Evolutionary conservation across 2,888 invertebrate species (phyloP).

Genomic region (Tetrapedia diversipes): DNA sequence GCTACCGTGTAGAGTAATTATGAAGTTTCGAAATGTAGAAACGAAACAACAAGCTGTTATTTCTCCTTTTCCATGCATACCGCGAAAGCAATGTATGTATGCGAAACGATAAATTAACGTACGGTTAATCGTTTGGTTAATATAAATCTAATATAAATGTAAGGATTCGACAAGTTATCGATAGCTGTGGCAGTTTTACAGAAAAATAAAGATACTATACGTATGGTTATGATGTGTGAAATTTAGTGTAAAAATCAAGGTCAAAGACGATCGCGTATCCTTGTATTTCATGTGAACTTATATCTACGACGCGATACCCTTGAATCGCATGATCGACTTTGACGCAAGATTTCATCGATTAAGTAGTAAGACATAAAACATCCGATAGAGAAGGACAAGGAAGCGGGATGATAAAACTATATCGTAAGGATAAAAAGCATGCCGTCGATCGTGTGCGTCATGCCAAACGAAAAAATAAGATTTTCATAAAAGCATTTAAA

Average conservation of each 20-base stretch:
- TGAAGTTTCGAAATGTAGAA: background rate
- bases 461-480: constrained; percentile 65
- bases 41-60: background rate
- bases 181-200: background rate
- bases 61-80: constrained; percentile 25
- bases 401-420: constrained; percentile 42
- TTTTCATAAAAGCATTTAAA: constrained; percentile 59
- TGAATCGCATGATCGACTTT: constrained; percentile 5
- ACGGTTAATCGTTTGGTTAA: background rate
- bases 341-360: too few relatives aligned
- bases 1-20: background rate
- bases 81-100: constrained; percentile 32
- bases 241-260: background rate
- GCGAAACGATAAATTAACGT: background rate
- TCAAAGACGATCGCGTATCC: background rate
- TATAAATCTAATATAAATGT: background rate
- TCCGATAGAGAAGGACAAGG: background rate
- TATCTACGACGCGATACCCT: background rate
- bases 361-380: background rate
- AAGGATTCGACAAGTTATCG: background rate
- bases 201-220: background rate
- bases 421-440: constrained; percentile 61
- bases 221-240: constrained; percentile 5
- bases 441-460: constrained; percentile 62
- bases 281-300: background rate